Evolutionary conservation across 2,113 vertebrate species (phyloP).

Genomic region (Mungos mungo): DNA sequence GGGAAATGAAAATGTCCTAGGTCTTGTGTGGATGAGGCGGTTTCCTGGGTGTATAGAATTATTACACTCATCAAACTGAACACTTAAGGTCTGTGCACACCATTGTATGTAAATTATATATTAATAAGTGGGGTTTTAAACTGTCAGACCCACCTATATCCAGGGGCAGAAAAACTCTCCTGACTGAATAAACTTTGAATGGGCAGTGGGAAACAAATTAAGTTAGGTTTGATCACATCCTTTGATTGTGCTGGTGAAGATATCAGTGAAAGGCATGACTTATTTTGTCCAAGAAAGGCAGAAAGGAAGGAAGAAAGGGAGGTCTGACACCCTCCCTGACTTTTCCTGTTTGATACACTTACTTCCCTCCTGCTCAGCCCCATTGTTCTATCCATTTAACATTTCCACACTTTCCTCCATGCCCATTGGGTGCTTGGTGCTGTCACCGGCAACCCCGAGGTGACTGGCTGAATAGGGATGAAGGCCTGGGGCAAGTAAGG

Average conservation of each 20-base stretch:
- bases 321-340: background rate
- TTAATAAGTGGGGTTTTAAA: background rate
- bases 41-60: background rate
- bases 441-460: background rate
- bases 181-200: background rate
- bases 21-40: background rate
- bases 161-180: background rate
- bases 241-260: slow-evolving; percentile 21
- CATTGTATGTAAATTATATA: background rate
- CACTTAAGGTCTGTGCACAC: background rate
- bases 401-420: background rate
- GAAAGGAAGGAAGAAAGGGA: background rate
- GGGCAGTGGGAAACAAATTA: background rate
- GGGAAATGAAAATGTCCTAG: background rate
- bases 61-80: background rate
- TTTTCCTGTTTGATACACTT: background rate
- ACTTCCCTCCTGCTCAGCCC: background rate
- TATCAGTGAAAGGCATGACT: background rate
- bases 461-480: background rate
- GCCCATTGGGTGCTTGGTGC: background rate
- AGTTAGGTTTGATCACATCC: slow-evolving; percentile 28
- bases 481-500: background rate
- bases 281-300: slow-evolving; percentile 22
- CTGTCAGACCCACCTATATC: background rate
- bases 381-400: background rate